A percentile compares a stretch with the other conserved stretches of the same genome.
Conservation (phyloP, 2,113 vertebrate genomes). For the Podiceps cristatus region DNA sequence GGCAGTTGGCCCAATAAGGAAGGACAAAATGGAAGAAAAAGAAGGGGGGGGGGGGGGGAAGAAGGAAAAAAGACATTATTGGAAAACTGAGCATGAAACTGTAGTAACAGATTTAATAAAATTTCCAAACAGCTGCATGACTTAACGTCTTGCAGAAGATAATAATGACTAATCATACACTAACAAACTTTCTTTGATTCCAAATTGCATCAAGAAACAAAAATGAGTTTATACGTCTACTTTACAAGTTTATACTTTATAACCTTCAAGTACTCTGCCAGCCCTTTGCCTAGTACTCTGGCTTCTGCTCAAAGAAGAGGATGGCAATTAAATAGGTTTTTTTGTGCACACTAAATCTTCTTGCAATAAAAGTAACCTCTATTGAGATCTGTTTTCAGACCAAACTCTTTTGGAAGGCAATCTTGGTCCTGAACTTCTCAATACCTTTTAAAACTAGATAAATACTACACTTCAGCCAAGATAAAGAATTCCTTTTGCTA, state of each 20-base stretch:
- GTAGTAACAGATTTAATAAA: background rate
- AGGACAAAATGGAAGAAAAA: background rate
- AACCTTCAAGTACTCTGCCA: background rate
- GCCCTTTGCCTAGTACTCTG: background rate
- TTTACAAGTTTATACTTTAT: background rate
- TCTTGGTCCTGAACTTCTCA: slow-evolving; percentile 6
- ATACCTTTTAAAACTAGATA: slow-evolving; percentile 10
- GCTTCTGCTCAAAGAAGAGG: slow-evolving; percentile 17
- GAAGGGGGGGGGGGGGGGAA: too few species aligned
- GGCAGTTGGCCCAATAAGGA: background rate
- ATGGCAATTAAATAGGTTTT: background rate
- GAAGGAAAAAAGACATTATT: background rate
- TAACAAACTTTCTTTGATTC: background rate
- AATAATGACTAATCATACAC: background rate
- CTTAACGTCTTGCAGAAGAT: background rate
- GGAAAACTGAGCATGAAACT: background rate
- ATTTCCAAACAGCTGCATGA: background rate
- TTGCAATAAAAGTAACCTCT: slow-evolving; percentile 15
- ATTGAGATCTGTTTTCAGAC: slow-evolving; percentile 11
- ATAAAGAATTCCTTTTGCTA: slow-evolving; percentile 34
- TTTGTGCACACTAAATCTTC: background rate
- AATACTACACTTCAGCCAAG: slow-evolving; percentile 30
- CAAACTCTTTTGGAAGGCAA: slow-evolving; percentile 16
- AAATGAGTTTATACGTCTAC: background rate
- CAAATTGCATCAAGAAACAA: slow-evolving; percentile 33